Evolutionary conservation across 2,888 invertebrate genomes (phyloP), one percentile per base, ranked within the genome.

Genomic region (Volucella bombylans): DNA sequence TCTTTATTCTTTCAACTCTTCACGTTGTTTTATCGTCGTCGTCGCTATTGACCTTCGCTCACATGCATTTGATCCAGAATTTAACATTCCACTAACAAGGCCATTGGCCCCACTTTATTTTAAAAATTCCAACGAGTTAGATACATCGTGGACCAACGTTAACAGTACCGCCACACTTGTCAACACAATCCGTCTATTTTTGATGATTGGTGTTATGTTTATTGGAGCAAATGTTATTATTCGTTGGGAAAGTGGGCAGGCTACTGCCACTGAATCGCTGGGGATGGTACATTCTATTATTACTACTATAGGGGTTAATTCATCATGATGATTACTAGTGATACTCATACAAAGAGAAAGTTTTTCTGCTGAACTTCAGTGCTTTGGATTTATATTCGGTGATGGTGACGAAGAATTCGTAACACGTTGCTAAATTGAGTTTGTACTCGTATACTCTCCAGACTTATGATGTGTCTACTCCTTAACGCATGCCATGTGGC

Each of bases 251-350:
- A 23, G 18, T 23, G 2, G 3, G 1, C 1, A 23, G 3, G 18
- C 18, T 23, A 23, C 18, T 23, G 3, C 18, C 18, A 23, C 18
- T 2, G 18, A 23, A 23, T 23, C 82, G 82, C 43, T 71, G 74
- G 11, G 78, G 61, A 71, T 78, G 78, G 49, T 74, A 82, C 52
- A 78, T 86, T 82, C 74, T 86, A 79, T 73, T 78, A 79, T 68
- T 85, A 81, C 55, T 85, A 68, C 67, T 87, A 87, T 31, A 86
- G 87, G 54, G 87, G 18, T 86, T 23, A 87, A 38, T 82, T 87
- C 87, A 23, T 87, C 87, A 74, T 82, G 81, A 76, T 86, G 87
- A 55, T 81, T 82, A 57, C 82, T 87, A 62, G 82, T 82, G 69
- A 68, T 82, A 18, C 18, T 1, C 18, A 1, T 18, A 82, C 77